These are phyloP conservation scores for Coptodon bakossiorum DNA, from an alignment of 2,113 vertebrate species.

Conservation along the genomic window DNA sequence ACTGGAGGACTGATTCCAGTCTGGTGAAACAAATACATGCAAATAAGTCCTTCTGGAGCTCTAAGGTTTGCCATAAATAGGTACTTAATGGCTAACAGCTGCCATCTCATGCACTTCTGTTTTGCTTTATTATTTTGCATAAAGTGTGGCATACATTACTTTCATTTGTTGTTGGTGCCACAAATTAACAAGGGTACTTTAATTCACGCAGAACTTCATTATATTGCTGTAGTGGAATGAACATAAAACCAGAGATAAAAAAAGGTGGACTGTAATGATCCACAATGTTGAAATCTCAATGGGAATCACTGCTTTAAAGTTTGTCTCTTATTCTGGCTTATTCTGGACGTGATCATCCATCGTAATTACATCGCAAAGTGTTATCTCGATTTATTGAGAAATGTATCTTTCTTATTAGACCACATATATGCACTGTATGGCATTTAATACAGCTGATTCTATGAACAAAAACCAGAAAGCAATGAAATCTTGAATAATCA, in stretches of 20 bases:
- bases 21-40: neutral
- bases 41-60: constrained; percentile 15
- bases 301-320: neutral
- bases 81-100: constrained; percentile 29
- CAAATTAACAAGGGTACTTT: neutral
- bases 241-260: neutral
- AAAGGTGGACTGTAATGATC: neutral
- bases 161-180: neutral
- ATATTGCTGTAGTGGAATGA: neutral
- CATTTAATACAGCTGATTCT: neutral
- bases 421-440: neutral
- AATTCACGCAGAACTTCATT: neutral
- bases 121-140: constrained; percentile 36
- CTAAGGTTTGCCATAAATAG: constrained; percentile 35
- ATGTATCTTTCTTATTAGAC: neutral
- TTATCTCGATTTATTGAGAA: neutral
- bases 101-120: constrained; percentile 7
- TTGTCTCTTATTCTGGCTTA: neutral
- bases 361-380: neutral
- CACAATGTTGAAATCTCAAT: neutral
- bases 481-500: neutral
- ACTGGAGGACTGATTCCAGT: neutral
- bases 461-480: neutral
- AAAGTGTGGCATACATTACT: neutral
- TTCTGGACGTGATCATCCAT: neutral